Conservation (phyloP, 2,888 invertebrate genomes). For the Leptarthrus brevirostris region DNA sequence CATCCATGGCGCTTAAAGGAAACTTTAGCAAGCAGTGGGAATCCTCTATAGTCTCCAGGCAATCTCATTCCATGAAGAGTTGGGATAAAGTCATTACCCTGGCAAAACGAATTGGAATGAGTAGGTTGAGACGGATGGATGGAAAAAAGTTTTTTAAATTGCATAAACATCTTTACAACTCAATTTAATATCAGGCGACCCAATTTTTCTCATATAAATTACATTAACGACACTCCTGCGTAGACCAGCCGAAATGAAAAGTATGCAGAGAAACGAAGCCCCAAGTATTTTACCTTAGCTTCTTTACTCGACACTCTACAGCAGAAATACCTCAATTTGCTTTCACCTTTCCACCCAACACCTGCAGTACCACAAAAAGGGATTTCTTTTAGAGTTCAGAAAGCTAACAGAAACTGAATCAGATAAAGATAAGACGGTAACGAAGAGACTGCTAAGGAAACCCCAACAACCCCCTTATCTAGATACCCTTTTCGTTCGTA, state of each 20-base stretch:
- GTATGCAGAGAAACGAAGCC: not conserved
- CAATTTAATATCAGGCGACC: constrained; percentile 54
- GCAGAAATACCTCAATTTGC: constrained; percentile 33
- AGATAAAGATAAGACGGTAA: not conserved
- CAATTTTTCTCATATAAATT: constrained; percentile 55
- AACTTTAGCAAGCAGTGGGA: not conserved
- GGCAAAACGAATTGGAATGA: constrained; percentile 26
- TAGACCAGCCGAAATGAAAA: constrained; percentile 32
- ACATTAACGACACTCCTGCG: constrained; percentile 53
- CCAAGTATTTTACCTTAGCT: constrained; percentile 1
- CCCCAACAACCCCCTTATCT: not conserved
- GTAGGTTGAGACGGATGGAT: not conserved
- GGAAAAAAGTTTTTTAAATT: constrained; percentile 52
- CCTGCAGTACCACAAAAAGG: constrained; percentile 16
- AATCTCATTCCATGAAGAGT: constrained; percentile 8
- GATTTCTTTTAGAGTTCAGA: not conserved
- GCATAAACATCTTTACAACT: constrained; percentile 55
- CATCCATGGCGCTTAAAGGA: not conserved
- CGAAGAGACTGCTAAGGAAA: not conserved
- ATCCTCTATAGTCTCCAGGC: constrained; percentile 14
- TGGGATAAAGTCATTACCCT: constrained; percentile 32
- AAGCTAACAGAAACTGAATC: not conserved
- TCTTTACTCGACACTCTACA: not conserved
- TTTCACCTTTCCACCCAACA: not conserved
- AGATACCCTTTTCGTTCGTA: not conserved